Evolutionary conservation across 2,797 vertebrate species (phyloP).

Genomic region (Microctenopoma lineatum): DNA sequence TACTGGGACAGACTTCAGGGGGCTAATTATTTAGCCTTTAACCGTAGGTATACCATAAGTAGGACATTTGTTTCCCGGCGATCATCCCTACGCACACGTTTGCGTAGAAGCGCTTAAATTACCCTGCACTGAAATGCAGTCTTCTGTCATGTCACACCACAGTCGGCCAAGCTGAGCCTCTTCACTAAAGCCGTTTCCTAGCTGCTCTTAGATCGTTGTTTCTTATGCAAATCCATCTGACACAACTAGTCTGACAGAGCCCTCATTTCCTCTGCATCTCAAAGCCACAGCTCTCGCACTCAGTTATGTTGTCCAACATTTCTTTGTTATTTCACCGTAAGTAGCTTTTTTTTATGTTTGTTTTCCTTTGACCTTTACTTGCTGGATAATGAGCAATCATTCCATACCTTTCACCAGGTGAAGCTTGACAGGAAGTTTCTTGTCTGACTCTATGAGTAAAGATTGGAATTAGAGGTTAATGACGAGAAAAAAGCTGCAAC

Average conservation of each 20-base stretch:
- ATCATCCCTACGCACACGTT: slow-evolving; percentile 19
- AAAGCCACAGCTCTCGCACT: slow-evolving; percentile 38
- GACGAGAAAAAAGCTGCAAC: not conserved
- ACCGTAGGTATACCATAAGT: not conserved
- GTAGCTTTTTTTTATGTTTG: not conserved
- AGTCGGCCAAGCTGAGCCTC: slow-evolving; percentile 53
- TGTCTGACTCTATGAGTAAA: not conserved
- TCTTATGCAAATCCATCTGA: slow-evolving; percentile 77
- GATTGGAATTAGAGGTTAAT: not conserved
- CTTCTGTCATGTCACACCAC: slow-evolving; percentile 46
- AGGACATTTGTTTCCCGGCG: not conserved
- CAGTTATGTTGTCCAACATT: slow-evolving; percentile 27
- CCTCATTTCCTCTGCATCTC: slow-evolving; percentile 58
- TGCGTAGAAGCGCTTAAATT: slow-evolving; percentile 34
- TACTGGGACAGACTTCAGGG: no score
- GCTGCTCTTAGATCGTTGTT: slow-evolving; percentile 65
- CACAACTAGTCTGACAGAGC: slow-evolving; percentile 58
- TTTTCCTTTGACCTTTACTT: slow-evolving; percentile 11
- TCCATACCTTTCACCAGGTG: not conserved
- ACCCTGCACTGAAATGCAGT: slow-evolving; percentile 46
- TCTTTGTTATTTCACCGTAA: slow-evolving; percentile 17
- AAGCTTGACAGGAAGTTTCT: not conserved
- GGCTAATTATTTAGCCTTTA: no score
- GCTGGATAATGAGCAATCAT: not conserved
- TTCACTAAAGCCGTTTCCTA: slow-evolving; percentile 55